Base-by-base conservation (phyloP, 2,888 invertebrate genomes). In the Lydus trimaculatus region DNA sequence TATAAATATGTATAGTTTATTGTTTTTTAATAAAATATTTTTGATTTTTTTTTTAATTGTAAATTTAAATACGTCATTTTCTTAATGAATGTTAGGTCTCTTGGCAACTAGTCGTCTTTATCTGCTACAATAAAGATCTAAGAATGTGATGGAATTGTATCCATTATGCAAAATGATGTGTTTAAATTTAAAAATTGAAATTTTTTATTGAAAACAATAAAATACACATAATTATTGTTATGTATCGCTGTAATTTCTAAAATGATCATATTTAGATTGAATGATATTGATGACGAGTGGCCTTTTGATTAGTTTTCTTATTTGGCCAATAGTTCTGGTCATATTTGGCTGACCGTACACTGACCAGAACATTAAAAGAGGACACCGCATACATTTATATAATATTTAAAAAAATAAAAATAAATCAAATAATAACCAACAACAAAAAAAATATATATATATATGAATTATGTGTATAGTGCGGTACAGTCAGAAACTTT, bases 401-500 rank as follows among this genome's bases (percentile, higher is more conserved):
- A 20, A 20, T 20, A 48, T 20, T 11, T 8, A 20, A 20, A 4
- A 43, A n/a, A 43, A 43, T 17, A 43, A 13, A 43, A 17, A 43
- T 17, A n/a, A 43, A 43, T n/a, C n/a, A 43, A 43, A 7, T 43
- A 43, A 36, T 36, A 43, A 43, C 43, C 13, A 36, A 43, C n/a
- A n/a, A 9, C 13, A 43, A 43, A 48, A 20, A 20, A 20, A 20
- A 7, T 17, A 48, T 11, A 20, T 9, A 48, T 20, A 20, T 20
- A 23, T 9, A 48, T 11, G 11, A 48, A 48, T 48, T 48, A 62
- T 65, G 63, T 65, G 65, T 69, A 36, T 69, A 69, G 75, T 76
- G 78, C 79, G 80, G 79, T 78, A 80, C 78, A 83, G 82, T 83
- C 80, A 82, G 80, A 78, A 80, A 83, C 76, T 81, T 85, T 84